Base-by-base conservation (phyloP, 2,113 vertebrate genomes). In the Erythrocercus mccallii region DNA sequence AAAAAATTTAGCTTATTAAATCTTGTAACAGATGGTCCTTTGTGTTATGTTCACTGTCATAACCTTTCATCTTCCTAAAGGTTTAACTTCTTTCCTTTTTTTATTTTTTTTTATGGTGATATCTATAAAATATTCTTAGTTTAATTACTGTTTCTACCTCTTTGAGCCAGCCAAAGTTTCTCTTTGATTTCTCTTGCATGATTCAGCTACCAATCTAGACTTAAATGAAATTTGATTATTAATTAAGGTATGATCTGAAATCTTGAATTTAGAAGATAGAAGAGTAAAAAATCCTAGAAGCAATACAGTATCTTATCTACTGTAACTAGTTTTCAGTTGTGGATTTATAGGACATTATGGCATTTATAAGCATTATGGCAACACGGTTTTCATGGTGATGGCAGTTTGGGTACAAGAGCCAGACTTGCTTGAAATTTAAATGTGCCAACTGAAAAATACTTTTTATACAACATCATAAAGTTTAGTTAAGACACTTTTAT, bases 341-440 rank as follows among this genome's bases (percentile, higher is more conserved):
- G 72, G 72, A 96, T 97, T 98, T 97, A 96, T 71, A 89, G 64
- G 28, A 58, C 25, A 80, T n/a, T n/a, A n/a, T n/a, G n/a, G n/a
- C n/a, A n/a, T n/a, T n/a, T n/a, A n/a, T n/a, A 74, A 58, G 24
- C 33, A 61, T 71, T 86, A 78, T 66, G 30, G 38, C 90, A 94
- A 61, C 28, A 78, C 30, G 54, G n/a, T 95, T 96, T 84, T 89
- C 81, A 85, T 9, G 30, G 37, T 1, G 1, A 21, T 82, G 72
- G 50, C 50, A 89, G 28, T 70, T 10, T 31, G 24, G 61, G 47
- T 56, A 69, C 64, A 86, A 76, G 58, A 96, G 47, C 17, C 58
- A 95, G 66, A 87, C 40, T 87, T 70, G 40, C 81, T 92, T 97
- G 51, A 97, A 96, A 97, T 78, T 92, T 91, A 92, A 96, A 94